Conservation (phyloP, 2,797 vertebrate genomes). For the Gastrophryne carolinensis region DNA sequence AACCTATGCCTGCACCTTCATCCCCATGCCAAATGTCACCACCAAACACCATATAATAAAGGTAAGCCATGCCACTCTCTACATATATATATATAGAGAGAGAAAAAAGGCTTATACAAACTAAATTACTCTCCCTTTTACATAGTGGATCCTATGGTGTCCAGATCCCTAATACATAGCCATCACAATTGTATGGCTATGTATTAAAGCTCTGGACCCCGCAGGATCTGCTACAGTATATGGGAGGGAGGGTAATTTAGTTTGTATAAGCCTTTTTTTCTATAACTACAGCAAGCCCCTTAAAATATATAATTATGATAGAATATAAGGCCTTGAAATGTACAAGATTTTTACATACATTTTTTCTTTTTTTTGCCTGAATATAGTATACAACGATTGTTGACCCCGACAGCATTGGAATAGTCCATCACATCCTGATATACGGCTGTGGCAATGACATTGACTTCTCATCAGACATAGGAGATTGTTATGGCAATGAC, state of each 20-base stretch:
- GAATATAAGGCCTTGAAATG: too few species aligned
- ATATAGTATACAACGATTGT: slow-evolving; percentile 58
- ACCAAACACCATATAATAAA: slow-evolving; percentile 75
- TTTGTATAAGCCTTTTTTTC: too few species aligned
- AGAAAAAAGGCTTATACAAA: background rate
- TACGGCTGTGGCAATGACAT: slow-evolving; percentile 59
- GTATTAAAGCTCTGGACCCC: too few species aligned
- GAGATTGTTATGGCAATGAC: slow-evolving; percentile 61
- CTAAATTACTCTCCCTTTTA: too few species aligned
- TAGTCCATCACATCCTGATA: slow-evolving; percentile 63
- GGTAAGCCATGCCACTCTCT: slow-evolving; percentile 57
- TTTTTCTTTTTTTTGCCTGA: background rate
- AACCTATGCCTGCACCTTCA: slow-evolving; percentile 76
- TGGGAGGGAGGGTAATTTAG: too few species aligned
- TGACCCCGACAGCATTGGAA: slow-evolving; percentile 32
- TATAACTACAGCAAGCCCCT: too few species aligned
- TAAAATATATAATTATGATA: too few species aligned
- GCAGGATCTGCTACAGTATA: too few species aligned
- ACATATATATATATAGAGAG: background rate
- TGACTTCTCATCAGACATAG: slow-evolving; percentile 44
- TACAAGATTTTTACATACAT: background rate
- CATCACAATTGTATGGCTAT: too few species aligned
- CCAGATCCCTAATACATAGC: too few species aligned
- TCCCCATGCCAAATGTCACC: slow-evolving; percentile 64
- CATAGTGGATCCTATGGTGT: too few species aligned